Evolutionary conservation across 2,888 invertebrate genomes (phyloP), one percentile per base, ranked within the genome.

Genomic region (Ecliptopera silaceata): DNA sequence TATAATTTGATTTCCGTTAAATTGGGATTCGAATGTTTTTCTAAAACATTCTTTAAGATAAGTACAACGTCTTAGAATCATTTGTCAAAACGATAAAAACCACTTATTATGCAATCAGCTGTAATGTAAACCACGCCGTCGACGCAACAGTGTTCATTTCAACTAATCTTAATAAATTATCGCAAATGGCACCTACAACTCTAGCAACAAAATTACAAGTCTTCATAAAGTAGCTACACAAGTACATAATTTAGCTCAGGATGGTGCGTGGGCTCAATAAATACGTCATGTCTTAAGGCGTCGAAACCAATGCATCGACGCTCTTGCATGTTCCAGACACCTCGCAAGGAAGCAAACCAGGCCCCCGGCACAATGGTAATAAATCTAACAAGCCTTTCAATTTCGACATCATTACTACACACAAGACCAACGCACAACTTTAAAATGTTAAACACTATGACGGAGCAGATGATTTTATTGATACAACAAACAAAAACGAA

Each of bases 271-370:
- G 63, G 69, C 52, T 66, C 69, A 69, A 77, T 84, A 84, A 84
- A 84, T 80, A 82, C 75, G 72, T 82, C 80, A 77, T 84, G 76
- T 80, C 80, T 82, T 70, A 70, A 74, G 81, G 81, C 82, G 78
- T 73, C 71, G 79, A 77, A 84, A 80, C 77, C 80, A 74, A 72
- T 71, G 66, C 66, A 61, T 61, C 61, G 56, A 55, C 61, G 48
- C 69, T 69, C 68, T 77, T 65, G 77, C 75, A 71, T 80, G 77
- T 77, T 77, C 63, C 71, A 72, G 75, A 81, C 81, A 84, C 82
- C 84, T 86, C 78, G 77, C 71, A 70, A 76, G 78, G 79, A 77
- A 81, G 77, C 82, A 76, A 84, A 86, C 82, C 80, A 77, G 77
- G 59, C 80, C 84, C 75, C 68, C 80, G 74, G 81, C 79, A 79